Conservation (phyloP, 2,113 vertebrate genomes). For the Ornithorhynchus anatinus region DNA sequence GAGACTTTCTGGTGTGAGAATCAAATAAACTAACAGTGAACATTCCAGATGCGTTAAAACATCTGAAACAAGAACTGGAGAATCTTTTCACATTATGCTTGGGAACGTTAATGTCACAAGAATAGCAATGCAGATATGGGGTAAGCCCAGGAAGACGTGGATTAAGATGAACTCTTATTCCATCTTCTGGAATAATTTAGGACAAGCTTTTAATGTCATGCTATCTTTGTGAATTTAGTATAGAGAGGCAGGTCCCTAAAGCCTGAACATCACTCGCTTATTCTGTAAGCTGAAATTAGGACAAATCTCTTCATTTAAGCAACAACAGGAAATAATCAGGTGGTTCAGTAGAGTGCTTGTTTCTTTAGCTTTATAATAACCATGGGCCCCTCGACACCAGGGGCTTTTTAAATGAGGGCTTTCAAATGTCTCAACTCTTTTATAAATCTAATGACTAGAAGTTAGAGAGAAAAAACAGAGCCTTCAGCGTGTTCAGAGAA, state of each 20-base stretch:
- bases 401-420: neutral
- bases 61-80: too few species aligned
- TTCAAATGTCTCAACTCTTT: neutral
- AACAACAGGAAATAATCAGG: neutral
- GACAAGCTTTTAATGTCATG: neutral
- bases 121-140: too few species aligned
- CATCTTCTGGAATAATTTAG: too few species aligned
- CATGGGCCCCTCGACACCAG: neutral
- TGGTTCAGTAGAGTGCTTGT: neutral
- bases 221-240: neutral
- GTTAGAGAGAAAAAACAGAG: neutral
- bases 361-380: neutral
- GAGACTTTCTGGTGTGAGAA: conserved; percentile 45
- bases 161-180: too few species aligned
- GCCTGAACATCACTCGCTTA: neutral
- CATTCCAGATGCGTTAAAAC: too few species aligned
- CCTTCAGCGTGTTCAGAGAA: neutral
- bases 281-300: neutral
- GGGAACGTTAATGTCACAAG: too few species aligned
- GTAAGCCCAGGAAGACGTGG: too few species aligned
- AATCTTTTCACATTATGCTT: too few species aligned
- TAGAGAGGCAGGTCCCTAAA: neutral
- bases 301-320: neutral
- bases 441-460: neutral
- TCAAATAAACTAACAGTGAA: too few species aligned